Conservation (phyloP, 1,140 invertebrate species). For the Plectrocnemia conspersa region DNA sequence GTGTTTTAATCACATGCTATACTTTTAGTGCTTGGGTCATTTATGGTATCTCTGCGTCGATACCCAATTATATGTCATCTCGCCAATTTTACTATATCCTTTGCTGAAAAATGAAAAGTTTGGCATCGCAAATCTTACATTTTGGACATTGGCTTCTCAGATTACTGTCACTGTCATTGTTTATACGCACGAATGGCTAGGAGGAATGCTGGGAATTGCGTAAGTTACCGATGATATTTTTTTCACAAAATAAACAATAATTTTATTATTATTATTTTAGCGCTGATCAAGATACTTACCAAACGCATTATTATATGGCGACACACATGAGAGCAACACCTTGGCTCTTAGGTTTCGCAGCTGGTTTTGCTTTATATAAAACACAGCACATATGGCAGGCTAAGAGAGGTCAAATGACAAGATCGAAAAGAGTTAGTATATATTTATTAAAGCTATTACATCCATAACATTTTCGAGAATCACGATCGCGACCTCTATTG, state of each 20-base stretch:
- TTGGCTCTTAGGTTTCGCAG: constrained; percentile 54
- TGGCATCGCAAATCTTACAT: not conserved
- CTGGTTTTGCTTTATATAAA: constrained; percentile 46
- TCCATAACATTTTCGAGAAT: too few relatives aligned
- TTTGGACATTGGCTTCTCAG: constrained; percentile 10
- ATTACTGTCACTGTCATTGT: constrained; percentile 3
- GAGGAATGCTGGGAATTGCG: not conserved
- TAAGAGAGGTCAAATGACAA: too few relatives aligned
- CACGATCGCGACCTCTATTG: too few relatives aligned
- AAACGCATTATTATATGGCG: constrained; percentile 32
- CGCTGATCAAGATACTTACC: not conserved
- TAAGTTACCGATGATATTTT: not conserved
- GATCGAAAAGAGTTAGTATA: too few relatives aligned
- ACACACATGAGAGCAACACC: constrained; percentile 49
- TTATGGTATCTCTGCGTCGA: constrained; percentile 36
- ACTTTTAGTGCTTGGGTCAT: constrained; percentile 53
- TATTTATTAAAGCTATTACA: too few relatives aligned
- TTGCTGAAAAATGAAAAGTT: constrained; percentile 1
- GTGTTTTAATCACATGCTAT: not conserved
- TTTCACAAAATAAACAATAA: not conserved
- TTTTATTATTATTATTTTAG: not conserved
- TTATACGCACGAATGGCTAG: not conserved
- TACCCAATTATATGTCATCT: constrained; percentile 35
- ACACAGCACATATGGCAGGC: too few relatives aligned
- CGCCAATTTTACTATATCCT: constrained; percentile 28